Evolutionary conservation across 2,797 vertebrate species (phyloP).

Genomic region (Scleropages formosus): DNA sequence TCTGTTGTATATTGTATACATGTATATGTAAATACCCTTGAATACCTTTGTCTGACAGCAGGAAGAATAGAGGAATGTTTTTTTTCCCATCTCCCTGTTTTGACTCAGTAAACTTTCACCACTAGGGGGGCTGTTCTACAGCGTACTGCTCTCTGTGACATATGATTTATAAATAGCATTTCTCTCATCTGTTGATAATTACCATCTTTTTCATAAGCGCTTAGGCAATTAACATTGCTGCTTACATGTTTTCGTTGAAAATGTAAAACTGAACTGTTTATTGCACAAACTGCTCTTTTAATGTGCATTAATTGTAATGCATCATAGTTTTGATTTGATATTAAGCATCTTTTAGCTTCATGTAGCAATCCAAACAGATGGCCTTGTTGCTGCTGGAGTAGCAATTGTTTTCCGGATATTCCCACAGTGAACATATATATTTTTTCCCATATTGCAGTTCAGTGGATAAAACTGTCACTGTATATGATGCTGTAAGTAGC

Average conservation of each 20-base stretch:
- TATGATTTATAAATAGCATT: neutral
- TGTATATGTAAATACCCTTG: too few relatives aligned
- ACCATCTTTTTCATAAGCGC: neutral
- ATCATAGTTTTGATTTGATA: neutral
- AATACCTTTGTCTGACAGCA: too few relatives aligned
- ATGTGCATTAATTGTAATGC: neutral
- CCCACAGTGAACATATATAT: slow-evolving; percentile 26
- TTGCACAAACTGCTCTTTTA: neutral
- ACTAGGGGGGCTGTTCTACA: slow-evolving; percentile 55
- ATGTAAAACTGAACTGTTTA: neutral
- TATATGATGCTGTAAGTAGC: slow-evolving; percentile 77
- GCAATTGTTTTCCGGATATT: slow-evolving; percentile 3
- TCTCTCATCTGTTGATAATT: slow-evolving; percentile 13
- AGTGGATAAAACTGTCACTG: slow-evolving; percentile 79
- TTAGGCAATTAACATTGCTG: neutral
- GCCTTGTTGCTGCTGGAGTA: neutral
- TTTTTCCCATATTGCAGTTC: slow-evolving; percentile 68
- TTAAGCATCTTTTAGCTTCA: neutral
- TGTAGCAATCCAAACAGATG: neutral
- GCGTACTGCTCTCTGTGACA: slow-evolving; percentile 23
- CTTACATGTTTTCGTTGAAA: neutral
- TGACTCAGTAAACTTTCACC: slow-evolving; percentile 31
- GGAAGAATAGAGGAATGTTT: too few relatives aligned
- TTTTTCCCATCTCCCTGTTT: neutral
- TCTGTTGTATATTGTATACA: too few relatives aligned